Conservation (phyloP, 1,140 invertebrate species). For the Aphaenogaster rudis region DNA sequence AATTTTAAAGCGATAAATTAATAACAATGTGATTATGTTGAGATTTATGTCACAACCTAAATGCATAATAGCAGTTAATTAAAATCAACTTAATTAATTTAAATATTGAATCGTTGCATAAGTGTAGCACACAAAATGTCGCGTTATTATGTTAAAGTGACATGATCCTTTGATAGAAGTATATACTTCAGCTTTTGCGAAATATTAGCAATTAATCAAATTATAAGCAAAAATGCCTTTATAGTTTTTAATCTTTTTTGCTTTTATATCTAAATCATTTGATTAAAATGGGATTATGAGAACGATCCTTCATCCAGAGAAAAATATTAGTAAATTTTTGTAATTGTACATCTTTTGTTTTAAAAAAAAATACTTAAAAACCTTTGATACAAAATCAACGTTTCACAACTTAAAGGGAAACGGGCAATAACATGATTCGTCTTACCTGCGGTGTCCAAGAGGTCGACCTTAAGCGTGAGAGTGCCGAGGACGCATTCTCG, state of each 20-base stretch:
- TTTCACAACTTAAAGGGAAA: neutral
- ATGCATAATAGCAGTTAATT: conserved; percentile 6
- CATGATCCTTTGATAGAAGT: neutral
- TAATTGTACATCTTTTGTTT: neutral
- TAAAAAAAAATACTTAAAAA: neutral
- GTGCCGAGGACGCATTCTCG: conserved; percentile 93
- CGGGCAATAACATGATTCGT: too few species aligned
- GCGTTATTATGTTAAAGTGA: neutral
- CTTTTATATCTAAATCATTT: neutral
- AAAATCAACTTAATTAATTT: neutral
- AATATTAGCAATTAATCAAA: neutral
- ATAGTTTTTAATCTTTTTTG: neutral
- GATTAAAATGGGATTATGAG: neutral
- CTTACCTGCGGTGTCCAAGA: conserved; percentile 93
- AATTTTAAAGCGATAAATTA: neutral
- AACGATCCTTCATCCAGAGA: neutral
- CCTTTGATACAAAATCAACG: neutral
- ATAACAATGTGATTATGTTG: neutral
- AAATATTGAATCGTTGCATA: neutral
- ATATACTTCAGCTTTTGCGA: neutral
- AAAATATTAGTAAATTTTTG: conserved; percentile 3
- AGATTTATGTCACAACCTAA: neutral
- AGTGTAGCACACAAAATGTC: neutral
- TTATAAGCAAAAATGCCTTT: neutral
- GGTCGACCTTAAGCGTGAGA: conserved; percentile 94